Base-by-base conservation (phyloP, 2,888 invertebrate species). In the Drosophila infuscata region DNA sequence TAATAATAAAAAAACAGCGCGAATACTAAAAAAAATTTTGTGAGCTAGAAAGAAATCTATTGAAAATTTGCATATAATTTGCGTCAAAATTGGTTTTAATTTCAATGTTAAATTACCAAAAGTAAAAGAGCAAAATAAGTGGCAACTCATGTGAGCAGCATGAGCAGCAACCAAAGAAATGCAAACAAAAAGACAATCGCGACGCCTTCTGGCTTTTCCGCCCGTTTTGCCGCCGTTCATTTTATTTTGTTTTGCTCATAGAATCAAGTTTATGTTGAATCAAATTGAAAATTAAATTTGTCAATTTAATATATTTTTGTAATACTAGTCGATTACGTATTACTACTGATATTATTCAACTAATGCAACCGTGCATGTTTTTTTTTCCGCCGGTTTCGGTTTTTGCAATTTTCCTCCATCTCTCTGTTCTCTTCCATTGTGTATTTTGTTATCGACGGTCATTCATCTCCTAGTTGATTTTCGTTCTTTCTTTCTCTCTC, bases 391-490 rank as follows among this genome's bases (percentile, higher is more conserved):
- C 81, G 89, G 83, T 88, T 74, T 82, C 70, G 62, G 76, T 76
- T 81, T 79, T 79, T 60, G 76, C 77, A 75, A 74, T 88, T 84
- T 77, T 72, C 62, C 52, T 74, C 53, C 72, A 71, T 73, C 67
- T 74, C 57, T 63, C 74, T 83, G 64, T 87, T 83, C 76, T 83
- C 54, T 77, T 35, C 59, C 79, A 76, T 82, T 84, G 74, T 82
- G 73, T 76, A 88, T 84, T 83, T 83, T 88, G 88, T 84, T 84
- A 84, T 84, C 79, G 84, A 84, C 85, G 84, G 84, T 89, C 89
- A 89, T 88, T 84, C 84, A 84, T 84, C 88, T 89, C 68, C 85
- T 84, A 88, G 79, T 89, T 79, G 89, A 84, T 84, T 84, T 88
- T 89, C 82, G 59, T 73, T 82, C 61, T 59, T 72, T 67, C 79